Conservation (phyloP, 2,113 vertebrate genomes). For the Vulpes ferrilata region DNA sequence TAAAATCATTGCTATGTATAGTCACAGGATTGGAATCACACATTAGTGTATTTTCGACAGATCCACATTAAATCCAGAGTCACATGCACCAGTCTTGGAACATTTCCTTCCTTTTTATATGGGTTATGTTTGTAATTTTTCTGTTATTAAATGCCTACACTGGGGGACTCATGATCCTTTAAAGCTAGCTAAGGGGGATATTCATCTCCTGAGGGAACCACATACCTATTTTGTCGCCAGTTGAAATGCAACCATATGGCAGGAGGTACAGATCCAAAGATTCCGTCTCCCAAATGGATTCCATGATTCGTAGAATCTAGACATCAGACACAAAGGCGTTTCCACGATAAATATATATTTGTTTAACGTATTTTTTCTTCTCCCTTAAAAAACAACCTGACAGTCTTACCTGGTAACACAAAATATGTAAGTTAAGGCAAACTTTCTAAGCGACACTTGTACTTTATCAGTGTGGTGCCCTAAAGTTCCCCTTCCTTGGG, state of each 20-base stretch:
- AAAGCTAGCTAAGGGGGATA: background rate
- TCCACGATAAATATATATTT: background rate
- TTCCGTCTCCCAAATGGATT: slow-evolving; percentile 98
- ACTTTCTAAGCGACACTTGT: background rate
- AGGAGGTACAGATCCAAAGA: slow-evolving; percentile 96
- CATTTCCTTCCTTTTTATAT: slow-evolving; percentile 4
- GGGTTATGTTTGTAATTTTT: background rate
- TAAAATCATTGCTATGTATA: slow-evolving; percentile 36
- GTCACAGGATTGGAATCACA: slow-evolving; percentile 20
- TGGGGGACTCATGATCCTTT: background rate
- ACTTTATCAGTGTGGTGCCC: background rate
- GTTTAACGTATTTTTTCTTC: background rate
- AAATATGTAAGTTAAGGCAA: background rate
- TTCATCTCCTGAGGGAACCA: background rate
- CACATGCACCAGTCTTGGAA: background rate
- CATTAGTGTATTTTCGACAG: background rate
- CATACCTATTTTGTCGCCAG: slow-evolving; percentile 97
- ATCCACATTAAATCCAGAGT: slow-evolving; percentile 11
- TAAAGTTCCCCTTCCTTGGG: background rate
- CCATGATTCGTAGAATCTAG: slow-evolving; percentile 98
- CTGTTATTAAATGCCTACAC: background rate
- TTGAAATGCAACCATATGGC: slow-evolving; percentile 98
- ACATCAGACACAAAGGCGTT: slow-evolving; percentile 59
- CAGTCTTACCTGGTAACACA: slow-evolving; percentile 19
- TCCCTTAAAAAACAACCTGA: slow-evolving; percentile 1